phyloP scores from a whole-genome alignment of 2,797 vertebrate species.

The Crenichthys baileyi region DNA sequence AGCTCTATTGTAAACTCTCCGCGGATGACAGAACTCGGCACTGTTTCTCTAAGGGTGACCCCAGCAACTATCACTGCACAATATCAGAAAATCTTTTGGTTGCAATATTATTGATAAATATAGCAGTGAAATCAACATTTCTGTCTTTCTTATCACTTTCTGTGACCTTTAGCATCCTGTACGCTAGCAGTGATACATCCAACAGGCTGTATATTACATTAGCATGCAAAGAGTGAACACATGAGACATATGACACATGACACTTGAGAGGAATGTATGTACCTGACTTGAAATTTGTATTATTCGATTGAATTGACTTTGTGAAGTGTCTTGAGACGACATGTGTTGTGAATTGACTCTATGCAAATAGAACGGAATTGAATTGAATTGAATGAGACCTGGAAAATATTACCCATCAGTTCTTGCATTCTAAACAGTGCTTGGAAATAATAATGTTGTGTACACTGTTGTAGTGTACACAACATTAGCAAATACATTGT shows the following conservation, averaged over 20 bases:
- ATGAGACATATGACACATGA: background rate
- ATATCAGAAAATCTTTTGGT: background rate
- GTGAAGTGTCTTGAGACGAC: too few species aligned
- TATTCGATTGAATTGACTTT: too few species aligned
- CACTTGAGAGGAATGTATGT: too few species aligned
- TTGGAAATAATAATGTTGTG: background rate
- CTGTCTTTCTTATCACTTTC: background rate
- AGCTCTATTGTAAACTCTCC: too few species aligned
- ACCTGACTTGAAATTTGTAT: too few species aligned
- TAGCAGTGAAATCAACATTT: background rate
- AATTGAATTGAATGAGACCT: background rate
- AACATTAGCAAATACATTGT: too few species aligned
- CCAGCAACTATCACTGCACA: background rate
- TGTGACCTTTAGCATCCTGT: background rate
- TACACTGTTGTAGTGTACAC: background rate
- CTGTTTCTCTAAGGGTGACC: background rate
- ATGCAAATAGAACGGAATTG: too few species aligned
- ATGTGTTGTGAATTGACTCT: too few species aligned
- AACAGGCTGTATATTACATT: background rate
- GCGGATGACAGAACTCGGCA: background rate
- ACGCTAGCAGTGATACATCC: background rate
- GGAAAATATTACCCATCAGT: background rate
- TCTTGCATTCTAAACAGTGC: background rate
- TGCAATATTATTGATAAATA: background rate
- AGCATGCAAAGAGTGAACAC: background rate